A percentile compares a stretch with the other conserved stretches of the same genome.
Evolutionary conservation across 1,140 invertebrate species (phyloP).

Genomic region (Dinothrombium tinctorium): DNA sequence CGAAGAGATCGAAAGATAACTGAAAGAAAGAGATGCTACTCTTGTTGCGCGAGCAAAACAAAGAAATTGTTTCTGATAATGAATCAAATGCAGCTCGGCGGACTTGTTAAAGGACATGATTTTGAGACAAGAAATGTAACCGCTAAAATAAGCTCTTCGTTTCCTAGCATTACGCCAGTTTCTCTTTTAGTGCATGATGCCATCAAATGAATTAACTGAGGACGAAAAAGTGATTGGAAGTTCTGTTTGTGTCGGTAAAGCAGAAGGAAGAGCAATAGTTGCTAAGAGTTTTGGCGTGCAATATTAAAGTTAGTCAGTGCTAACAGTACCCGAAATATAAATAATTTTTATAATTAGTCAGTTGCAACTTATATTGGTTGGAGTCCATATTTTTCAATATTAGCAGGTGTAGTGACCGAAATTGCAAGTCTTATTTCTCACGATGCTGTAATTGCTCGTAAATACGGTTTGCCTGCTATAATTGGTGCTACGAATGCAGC

Average conservation of each 20-base stretch:
- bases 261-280: slow-evolving; percentile 40
- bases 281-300: slow-evolving; percentile 23
- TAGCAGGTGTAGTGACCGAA: slow-evolving; percentile 55
- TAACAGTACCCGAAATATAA: too few species aligned
- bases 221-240: slow-evolving; percentile 29
- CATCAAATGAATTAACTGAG: neutral
- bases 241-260: slow-evolving; percentile 39
- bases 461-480: slow-evolving; percentile 59
- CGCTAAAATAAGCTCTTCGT: neutral
- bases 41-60: slow-evolving; percentile 37
- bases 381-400: slow-evolving; percentile 59
- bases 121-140: slow-evolving; percentile 4
- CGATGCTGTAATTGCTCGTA: slow-evolving; percentile 58
- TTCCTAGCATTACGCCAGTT: neutral
- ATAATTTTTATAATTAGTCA: too few species aligned
- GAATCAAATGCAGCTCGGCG: slow-evolving; percentile 34
- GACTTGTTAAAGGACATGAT: slow-evolving; percentile 28
- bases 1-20: slow-evolving; percentile 34
- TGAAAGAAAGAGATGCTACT: slow-evolving; percentile 28
- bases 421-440: slow-evolving; percentile 61
- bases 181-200: neutral
- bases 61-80: slow-evolving; percentile 31
- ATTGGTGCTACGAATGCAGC: slow-evolving; percentile 44
- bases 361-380: slow-evolving; percentile 59
- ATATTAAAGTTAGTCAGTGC: slow-evolving; percentile 20